A percentile compares a stretch with the other conserved stretches of the same genome.
phyloP scores from a whole-genome alignment of 2,797 vertebrate species.

The Novumbra hubbsi region DNA sequence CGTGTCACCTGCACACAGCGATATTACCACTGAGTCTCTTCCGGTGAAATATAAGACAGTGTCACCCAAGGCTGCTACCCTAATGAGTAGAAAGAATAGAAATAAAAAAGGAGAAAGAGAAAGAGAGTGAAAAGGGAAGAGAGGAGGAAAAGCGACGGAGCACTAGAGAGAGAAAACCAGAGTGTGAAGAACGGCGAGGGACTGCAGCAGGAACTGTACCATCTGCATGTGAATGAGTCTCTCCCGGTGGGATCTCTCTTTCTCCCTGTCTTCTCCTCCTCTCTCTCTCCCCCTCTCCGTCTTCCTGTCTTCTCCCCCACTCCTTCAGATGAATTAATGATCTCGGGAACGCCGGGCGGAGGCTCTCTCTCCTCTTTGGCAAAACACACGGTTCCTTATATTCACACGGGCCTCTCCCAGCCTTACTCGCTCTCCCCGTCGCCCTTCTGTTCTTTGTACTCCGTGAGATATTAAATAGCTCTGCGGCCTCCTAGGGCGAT shows the following conservation, averaged over 20 bases:
- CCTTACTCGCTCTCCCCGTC: conserved; percentile 39
- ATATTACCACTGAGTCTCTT: conserved; percentile 32
- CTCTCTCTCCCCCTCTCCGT: not conserved
- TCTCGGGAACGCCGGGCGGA: conserved; percentile 72
- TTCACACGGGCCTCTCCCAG: conserved; percentile 30
- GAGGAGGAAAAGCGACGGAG: not conserved
- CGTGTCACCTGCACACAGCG: conserved; percentile 60
- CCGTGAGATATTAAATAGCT: conserved; percentile 70
- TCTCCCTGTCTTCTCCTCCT: not conserved
- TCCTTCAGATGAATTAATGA: conserved; percentile 80
- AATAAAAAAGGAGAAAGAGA: conserved; percentile 26
- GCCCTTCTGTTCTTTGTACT: conserved; percentile 66
- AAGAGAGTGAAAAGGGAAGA: not conserved
- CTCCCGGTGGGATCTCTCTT: conserved; percentile 69
- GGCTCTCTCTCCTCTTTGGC: conserved; percentile 50
- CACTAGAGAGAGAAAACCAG: conserved; percentile 40
- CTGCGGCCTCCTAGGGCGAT: conserved; percentile 55
- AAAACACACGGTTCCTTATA: conserved; percentile 52
- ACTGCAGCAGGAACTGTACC: conserved; percentile 65
- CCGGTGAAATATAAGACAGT: conserved; percentile 74
- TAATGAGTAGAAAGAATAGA: conserved; percentile 68
- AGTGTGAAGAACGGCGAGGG: conserved; percentile 55
- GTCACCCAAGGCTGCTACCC: conserved; percentile 76
- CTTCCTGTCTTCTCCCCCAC: not conserved
- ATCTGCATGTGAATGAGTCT: conserved; percentile 79